Evolutionary conservation across 2,888 invertebrate species (phyloP).

Genomic region (Heliconius aoede): DNA sequence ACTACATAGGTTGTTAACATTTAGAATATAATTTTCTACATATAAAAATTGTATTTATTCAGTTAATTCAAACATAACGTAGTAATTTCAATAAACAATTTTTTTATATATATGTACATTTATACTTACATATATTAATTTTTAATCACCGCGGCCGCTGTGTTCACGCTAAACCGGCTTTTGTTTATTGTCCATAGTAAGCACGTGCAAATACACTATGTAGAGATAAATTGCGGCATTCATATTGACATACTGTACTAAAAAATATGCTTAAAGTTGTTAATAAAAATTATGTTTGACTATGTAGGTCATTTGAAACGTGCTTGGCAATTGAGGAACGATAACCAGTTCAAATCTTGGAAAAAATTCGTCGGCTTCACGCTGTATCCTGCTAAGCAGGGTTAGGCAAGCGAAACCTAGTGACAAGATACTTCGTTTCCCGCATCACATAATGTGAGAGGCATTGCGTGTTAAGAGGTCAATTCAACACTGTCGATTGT

Average conservation of each 20-base stretch:
- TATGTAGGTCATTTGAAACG: neutral
- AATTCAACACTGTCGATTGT: too few relatives aligned
- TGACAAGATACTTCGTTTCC: too few relatives aligned
- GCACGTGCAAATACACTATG: constrained; percentile 14
- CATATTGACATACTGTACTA: constrained; percentile 4
- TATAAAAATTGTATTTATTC: neutral
- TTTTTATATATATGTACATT: constrained; percentile 9
- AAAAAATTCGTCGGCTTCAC: too few relatives aligned
- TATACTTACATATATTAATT: constrained; percentile 4
- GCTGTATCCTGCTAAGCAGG: too few relatives aligned
- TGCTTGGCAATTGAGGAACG: neutral
- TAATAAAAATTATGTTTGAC: neutral
- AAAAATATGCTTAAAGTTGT: neutral
- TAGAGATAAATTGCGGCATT: neutral
- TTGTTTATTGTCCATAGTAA: constrained; percentile 32
- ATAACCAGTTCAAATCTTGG: neutral
- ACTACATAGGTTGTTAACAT: too few relatives aligned
- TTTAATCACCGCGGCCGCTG: constrained; percentile 35
- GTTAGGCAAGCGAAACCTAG: too few relatives aligned
- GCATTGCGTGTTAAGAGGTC: too few relatives aligned
- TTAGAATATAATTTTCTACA: neutral
- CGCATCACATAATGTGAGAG: too few relatives aligned
- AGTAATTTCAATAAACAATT: neutral
- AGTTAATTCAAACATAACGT: neutral
- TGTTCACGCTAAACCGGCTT: constrained; percentile 39